These are phyloP conservation scores for Anguilla anguilla DNA, from an alignment of 2,797 vertebrate species.

Conservation along the genomic window DNA sequence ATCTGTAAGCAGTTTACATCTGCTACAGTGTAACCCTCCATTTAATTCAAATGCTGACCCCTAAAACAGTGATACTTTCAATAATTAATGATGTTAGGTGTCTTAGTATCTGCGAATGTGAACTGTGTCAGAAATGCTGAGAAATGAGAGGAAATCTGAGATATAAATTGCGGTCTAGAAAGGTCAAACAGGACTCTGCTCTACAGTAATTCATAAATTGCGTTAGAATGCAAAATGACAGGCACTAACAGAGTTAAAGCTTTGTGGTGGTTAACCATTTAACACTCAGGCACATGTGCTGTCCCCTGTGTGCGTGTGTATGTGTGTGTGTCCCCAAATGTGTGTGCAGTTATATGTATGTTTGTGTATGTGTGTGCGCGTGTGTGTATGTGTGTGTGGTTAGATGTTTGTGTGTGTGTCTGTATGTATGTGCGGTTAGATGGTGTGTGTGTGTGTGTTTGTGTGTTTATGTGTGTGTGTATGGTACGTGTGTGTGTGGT, in stretches of 20 bases:
- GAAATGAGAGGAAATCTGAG: neutral
- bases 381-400: neutral
- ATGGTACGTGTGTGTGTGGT: too few species aligned
- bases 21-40: slow-evolving; percentile 65
- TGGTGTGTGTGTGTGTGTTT: neutral
- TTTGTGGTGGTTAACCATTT: neutral
- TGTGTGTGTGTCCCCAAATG: neutral
- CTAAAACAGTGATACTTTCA: slow-evolving; percentile 53
- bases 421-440: neutral
- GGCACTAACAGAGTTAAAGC: neutral
- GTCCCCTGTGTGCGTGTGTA: neutral
- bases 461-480: neutral
- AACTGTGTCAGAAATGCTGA: neutral
- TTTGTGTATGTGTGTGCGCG: neutral
- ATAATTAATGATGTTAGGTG: slow-evolving; percentile 64
- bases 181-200: neutral
- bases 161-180: neutral
- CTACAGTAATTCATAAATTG: neutral
- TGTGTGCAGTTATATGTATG: neutral
- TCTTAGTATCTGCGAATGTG: slow-evolving; percentile 22
- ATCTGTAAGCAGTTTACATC: slow-evolving; percentile 70
- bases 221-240: neutral
- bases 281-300: neutral
- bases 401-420: neutral
- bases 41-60: slow-evolving; percentile 47